Base-by-base conservation (phyloP, 1,140 invertebrate species). In the Rhyacophila brunnea region DNA sequence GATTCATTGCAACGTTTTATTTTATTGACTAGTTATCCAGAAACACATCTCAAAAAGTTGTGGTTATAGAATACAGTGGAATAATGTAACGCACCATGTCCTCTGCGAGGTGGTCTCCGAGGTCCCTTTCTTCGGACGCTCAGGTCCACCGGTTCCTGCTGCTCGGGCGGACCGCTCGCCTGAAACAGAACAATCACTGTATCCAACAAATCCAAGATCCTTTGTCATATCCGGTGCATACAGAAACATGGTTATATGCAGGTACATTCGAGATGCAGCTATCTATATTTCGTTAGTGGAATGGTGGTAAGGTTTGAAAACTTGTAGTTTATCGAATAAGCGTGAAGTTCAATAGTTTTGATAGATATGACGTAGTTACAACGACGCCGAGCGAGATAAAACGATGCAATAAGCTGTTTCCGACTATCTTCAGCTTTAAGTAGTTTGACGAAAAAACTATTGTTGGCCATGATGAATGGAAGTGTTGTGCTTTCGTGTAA, bases 131-230 rank as follows among this genome's bases (percentile, higher is more conserved):
- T 47, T 1, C 58, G 19, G 43, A 58, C 50, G 49, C 62, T 64
- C 34, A 64, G 58, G 58, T 64, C 62, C 49, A 64, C 62, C 23
- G 62, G 62, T 40, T 64, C 62, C 49, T 64, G 58, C 40, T 64
- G 62, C 44, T 64, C 62, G 9, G 62, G 62, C 18, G 62, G 62
- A 19, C 62, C 62, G 54, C 62, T 60, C 19, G 58, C 62, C 62
- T 64, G 36, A 28, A 28, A 28, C 4, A 28, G 4, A 9, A 9
- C 23, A 28, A 28, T 9, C 23, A 28, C n/a, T n/a, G n/a, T n/a
- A n/a, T n/a, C n/a, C n/a, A n/a, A n/a, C n/a, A n/a, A 35, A 35
- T n/a, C 6, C 6, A n/a, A 6, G 34, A 35, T 35, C 34, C 34
- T 35, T 35, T 35, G 34, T 35, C 34, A 6, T 7, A 35, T 35